Base-by-base conservation (phyloP, 2,888 invertebrate genomes). In the Diachrysia chrysitis region DNA sequence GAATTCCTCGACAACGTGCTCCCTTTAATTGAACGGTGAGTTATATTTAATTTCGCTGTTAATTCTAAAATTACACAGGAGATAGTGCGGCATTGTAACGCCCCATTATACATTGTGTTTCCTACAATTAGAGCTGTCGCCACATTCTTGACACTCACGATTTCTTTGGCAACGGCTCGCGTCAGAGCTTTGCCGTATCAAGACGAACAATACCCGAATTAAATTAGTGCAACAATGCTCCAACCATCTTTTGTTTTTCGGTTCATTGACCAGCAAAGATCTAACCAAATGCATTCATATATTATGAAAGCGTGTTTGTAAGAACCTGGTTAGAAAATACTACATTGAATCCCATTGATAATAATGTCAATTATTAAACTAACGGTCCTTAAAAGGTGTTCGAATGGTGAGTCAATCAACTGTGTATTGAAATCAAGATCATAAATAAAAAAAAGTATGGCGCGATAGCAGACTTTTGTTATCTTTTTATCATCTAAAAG, bases 1-100 rank as follows among this genome's bases (percentile, higher is more conserved):
- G 98, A 98, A 81, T 99, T 98, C 95, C 96, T 99, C 87, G 98
- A 98, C 92, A 99, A 99, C 92, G 96, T 98, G 83, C 96, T 97
- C 89, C 98, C 98, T 70, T 95, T 99, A 83, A 94, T 98, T 87
- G 97, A 98, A 89, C 96, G 97, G 93, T 96, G 79, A 93, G 95
- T 85, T 60, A 63, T 57, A 29, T 16, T 66, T 71, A 55, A 58
- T 48, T 37, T 57, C 12, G 57, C 56, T 35, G 10, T 56, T 14
- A n/a, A 67, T 64, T 55, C 35, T n/a, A 53, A 63, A 35, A 69
- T 60, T 60, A 56, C 25, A 63, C 68, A 62, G 32, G 55, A 53
- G 25, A 42, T 17, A 32, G 46, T 48, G 23, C 51, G 63, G 23
- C 17, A 60, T 56, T 60, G 46, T 65, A 58, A 46, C 55, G 32